A percentile compares a stretch with the other conserved stretches of the same genome.
phyloP scores from a whole-genome alignment of 2,888 invertebrate species.

The Blomia tropicalis region DNA sequence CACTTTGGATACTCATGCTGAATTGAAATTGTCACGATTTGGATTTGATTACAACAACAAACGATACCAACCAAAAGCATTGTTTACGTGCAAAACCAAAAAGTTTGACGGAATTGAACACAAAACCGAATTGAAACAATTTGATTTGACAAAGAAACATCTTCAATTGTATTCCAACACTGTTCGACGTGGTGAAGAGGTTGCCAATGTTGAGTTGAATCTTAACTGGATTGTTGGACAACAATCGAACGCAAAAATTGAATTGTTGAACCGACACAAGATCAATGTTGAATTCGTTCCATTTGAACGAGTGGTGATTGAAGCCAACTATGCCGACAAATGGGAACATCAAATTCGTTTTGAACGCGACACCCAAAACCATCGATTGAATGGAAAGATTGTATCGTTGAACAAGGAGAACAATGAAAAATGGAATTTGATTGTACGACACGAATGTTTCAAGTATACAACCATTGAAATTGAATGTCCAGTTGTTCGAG shows the following conservation, averaged over 20 bases:
- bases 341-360: neutral
- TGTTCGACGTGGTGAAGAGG: neutral
- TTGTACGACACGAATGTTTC: neutral
- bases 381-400: neutral
- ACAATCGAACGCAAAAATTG: neutral
- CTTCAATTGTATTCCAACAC: neutral
- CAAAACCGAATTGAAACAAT: constrained; percentile 1
- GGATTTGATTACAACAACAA: neutral
- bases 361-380: neutral
- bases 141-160: neutral
- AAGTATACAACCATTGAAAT: neutral
- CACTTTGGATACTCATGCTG: neutral
- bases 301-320: neutral
- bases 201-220: neutral
- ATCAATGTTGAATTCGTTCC: neutral
- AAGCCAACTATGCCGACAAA: neutral
- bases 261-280: neutral
- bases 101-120: constrained; percentile 2
- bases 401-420: neutral
- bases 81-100: neutral
- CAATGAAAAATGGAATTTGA: neutral
- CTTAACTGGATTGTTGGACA: neutral
- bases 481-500: neutral
- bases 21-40: neutral
- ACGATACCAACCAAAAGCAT: neutral